Evolutionary conservation across 2,113 vertebrate genomes (phyloP).

Genomic region (Sapayoa aenigma): DNA sequence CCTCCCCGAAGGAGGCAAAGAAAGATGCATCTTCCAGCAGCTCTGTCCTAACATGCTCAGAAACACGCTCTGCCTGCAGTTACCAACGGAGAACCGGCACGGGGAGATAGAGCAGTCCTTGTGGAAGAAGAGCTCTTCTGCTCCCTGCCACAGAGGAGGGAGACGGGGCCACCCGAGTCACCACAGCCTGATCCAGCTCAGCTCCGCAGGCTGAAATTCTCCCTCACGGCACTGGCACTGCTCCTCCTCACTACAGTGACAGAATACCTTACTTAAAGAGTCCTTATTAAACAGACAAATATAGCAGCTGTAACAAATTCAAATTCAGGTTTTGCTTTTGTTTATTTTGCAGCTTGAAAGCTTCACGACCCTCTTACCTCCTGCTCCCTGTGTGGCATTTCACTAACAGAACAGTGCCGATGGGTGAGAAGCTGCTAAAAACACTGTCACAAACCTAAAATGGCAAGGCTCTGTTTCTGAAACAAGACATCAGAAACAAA

Average conservation of each 20-base stretch:
- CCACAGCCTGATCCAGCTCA: background rate
- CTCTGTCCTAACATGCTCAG: background rate
- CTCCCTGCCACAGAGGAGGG: background rate
- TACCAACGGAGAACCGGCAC: accelerated
- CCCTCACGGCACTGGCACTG: accelerated
- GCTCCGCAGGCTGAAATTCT: background rate
- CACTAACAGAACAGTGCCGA: background rate
- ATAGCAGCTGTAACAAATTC: background rate
- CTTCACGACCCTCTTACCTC: background rate
- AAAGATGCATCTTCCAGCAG: background rate
- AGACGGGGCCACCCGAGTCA: background rate
- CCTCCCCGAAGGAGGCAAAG: background rate
- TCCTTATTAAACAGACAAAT: background rate
- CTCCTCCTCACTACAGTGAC: background rate
- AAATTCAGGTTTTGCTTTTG: background rate
- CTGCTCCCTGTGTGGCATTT: background rate
- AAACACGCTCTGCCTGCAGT: background rate
- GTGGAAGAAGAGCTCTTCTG: background rate
- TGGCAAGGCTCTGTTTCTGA: background rate
- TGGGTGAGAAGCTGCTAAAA: background rate
- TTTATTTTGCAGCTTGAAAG: background rate
- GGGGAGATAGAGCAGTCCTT: background rate
- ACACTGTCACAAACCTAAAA: background rate
- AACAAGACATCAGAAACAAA: background rate
- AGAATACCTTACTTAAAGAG: background rate